Conservation (phyloP, 2,888 invertebrate genomes). For the Eubasilissa splendida region DNA sequence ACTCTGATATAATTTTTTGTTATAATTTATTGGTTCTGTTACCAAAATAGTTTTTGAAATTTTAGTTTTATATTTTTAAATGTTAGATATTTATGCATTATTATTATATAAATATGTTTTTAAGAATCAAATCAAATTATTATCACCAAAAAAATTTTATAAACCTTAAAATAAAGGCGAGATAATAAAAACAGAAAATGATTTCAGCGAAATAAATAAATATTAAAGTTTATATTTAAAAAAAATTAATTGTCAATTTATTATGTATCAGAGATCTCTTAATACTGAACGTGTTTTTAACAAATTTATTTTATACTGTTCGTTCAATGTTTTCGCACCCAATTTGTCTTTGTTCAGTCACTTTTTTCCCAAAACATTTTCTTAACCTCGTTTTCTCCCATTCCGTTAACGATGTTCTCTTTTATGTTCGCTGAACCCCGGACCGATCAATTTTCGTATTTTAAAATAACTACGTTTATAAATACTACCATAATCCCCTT, state of each 20-base stretch:
- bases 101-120: too few species aligned
- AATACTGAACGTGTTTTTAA: neutral
- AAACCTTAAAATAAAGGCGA: too few species aligned
- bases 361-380: constrained; percentile 28
- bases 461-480: neutral
- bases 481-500: too few species aligned
- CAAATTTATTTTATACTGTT: constrained; percentile 1
- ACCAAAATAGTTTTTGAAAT: too few species aligned
- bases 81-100: too few species aligned
- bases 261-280: neutral
- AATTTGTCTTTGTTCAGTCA: constrained; percentile 36
- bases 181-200: too few species aligned
- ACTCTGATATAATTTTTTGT: too few species aligned
- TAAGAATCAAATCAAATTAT: too few species aligned
- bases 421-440: constrained; percentile 36
- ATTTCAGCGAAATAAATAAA: neutral
- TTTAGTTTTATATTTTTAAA: too few species aligned
- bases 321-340: neutral
- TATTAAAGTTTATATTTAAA: neutral
- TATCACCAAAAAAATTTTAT: too few species aligned
- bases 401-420: constrained; percentile 27
- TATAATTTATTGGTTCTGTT: too few species aligned
- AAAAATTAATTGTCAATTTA: neutral
- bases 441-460: constrained; percentile 28
- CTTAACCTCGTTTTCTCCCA: constrained; percentile 1